Base-by-base conservation (phyloP, 2,797 vertebrate genomes). In the Erethizon dorsatum region DNA sequence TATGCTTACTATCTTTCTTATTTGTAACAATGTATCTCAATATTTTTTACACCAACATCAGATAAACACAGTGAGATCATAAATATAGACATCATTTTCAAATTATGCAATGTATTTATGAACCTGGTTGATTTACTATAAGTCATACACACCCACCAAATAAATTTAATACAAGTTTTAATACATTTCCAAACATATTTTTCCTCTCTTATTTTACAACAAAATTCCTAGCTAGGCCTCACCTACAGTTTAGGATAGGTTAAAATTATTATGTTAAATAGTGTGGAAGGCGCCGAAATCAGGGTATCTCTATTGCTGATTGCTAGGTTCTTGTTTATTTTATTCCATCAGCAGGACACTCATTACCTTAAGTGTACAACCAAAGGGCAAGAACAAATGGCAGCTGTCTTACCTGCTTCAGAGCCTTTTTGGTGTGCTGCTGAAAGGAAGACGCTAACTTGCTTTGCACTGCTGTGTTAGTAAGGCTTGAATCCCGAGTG, bases 391-490 rank as follows among this genome's bases (percentile, higher is more conserved):
- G 91, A 88, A 85, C 41, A 65, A 90, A 88, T 14, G 28, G 20
- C 37, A 94, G 86, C 65, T 41, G 90, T 71, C 98, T 98, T 99
- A 99, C 99, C 99, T 99, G 99, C 97, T 99, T 99, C 96, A 99
- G 99, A 96, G 99, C 99, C 98, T 99, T 99, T 98, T 99, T 99
- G 98, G 99, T 99, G 98, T 99, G 99, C 88, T 99, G 99, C 98
- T 99, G 99, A 96, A 99, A 99, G 98, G 99, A 99, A 99, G 99
- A 99, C 97, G 99, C 99, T 96, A 99, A 97, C 97, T 99, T 99
- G 98, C 98, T 99, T 97, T 99, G 99, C 97, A 99, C 98, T 0
- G 98, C 97, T 94, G 98, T 95, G 96, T 98, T 99, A 82, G 98
- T 98, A 98, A 99, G 98, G 98, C 98, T 98, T 2, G 98, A 98